Conservation (phyloP, 2,797 vertebrate species). For the Chelon auratus region DNA sequence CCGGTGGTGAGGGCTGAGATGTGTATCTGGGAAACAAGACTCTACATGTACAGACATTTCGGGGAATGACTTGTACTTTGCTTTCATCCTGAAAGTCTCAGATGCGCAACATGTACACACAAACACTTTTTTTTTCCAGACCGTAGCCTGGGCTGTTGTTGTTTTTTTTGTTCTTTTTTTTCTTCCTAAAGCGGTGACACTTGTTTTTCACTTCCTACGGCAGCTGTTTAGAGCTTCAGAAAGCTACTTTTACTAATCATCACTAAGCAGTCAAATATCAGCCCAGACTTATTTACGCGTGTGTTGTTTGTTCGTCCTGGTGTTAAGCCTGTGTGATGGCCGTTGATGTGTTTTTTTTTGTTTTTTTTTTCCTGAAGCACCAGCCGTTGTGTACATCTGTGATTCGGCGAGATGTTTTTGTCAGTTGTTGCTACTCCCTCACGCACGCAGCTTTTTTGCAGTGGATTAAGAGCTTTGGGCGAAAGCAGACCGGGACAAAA, state of each 20-base stretch:
- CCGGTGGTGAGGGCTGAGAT: conserved; percentile 53
- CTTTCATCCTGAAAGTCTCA: conserved; percentile 34
- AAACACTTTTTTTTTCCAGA: conserved; percentile 24
- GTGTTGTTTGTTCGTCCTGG: conserved; percentile 18
- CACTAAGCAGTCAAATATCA: background rate
- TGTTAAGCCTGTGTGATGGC: conserved; percentile 36
- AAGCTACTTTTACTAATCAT: conserved; percentile 5
- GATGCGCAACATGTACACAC: conserved; percentile 8
- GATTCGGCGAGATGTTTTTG: conserved; percentile 56
- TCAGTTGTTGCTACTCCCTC: conserved; percentile 52
- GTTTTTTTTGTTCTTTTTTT: background rate
- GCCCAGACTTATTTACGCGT: conserved; percentile 15
- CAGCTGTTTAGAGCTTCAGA: conserved; percentile 27
- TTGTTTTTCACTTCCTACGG: conserved; percentile 36
- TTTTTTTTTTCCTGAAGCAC: conserved; percentile 13
- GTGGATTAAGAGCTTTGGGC: conserved; percentile 85
- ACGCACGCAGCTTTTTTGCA: conserved; percentile 43
- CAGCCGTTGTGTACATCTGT: conserved; percentile 49
- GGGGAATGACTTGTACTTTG: conserved; percentile 26
- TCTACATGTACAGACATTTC: conserved; percentile 78
- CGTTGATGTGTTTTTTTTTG: conserved; percentile 35
- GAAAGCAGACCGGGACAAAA: conserved; percentile 80
- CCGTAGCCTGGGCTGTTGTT: background rate
- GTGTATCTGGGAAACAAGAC: conserved; percentile 76
- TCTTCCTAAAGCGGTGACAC: background rate